phyloP scores from a whole-genome alignment of 2,888 invertebrate genomes.

The Stegophylla sp. region DNA sequence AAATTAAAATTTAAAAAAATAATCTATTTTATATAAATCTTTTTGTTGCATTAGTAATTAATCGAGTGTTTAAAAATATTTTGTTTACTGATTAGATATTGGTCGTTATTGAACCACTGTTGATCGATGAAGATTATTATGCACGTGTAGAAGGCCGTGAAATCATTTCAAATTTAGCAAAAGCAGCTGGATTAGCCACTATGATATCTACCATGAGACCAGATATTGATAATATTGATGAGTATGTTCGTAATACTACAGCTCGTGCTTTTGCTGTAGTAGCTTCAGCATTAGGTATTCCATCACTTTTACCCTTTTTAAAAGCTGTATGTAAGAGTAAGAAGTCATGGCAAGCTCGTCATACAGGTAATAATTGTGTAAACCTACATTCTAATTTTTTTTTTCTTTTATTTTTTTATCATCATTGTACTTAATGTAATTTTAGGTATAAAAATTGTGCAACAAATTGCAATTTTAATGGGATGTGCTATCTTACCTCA shows the following conservation, averaged over 20 bases:
- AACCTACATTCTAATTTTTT: neutral
- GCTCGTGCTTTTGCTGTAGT: constrained; percentile 99
- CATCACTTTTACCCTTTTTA: constrained; percentile 94
- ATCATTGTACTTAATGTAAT: neutral
- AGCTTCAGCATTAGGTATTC: constrained; percentile 97
- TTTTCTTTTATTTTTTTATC: neutral
- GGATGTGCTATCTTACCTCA: constrained; percentile 99
- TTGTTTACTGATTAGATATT: constrained; percentile 73
- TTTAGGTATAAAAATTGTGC: constrained; percentile 97
- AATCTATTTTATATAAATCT: too few relatives aligned
- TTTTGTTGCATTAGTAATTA: neutral
- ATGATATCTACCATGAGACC: constrained; percentile 99
- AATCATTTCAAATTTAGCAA: constrained; percentile 98
- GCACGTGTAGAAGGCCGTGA: constrained; percentile 99
- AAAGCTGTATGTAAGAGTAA: constrained; percentile 99
- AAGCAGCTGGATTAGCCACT: constrained; percentile 98
- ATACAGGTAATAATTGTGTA: constrained; percentile 61
- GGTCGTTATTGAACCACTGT: constrained; percentile 96
- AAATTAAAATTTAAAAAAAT: too few relatives aligned
- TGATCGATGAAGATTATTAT: constrained; percentile 99
- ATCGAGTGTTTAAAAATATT: neutral
- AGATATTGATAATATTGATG: constrained; percentile 99
- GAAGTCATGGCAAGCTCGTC: constrained; percentile 96
- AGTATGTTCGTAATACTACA: constrained; percentile 98
- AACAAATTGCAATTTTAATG: constrained; percentile 99